Base-by-base conservation (phyloP, 2,797 vertebrate genomes). In the Xiphorhynchus erythropygius region DNA sequence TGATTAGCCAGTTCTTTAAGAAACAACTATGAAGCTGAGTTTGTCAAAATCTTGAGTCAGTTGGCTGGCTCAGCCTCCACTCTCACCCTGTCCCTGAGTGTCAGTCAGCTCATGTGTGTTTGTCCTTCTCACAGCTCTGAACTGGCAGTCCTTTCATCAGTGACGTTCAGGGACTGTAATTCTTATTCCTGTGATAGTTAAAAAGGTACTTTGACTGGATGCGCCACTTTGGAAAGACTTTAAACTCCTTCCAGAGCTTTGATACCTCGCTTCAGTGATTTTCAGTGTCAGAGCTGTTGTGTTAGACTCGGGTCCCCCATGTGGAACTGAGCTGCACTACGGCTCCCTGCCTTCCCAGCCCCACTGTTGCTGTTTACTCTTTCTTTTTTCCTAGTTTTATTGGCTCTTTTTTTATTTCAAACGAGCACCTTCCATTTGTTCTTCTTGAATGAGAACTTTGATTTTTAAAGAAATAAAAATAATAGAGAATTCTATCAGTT, bases 261-360 rank as follows among this genome's bases (percentile, higher is more conserved):
- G 62, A 0, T 44, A 11, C 5, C 41, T 85, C 4, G 2, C 47
- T 63, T 62, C 41, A 16, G 3, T 19, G 0, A 19, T 42, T 87
- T 80, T 50, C 10, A 0, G 42, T 53, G 60, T 41, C 63, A 14
- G 85, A 77, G 33, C 75, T 50, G 28, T 9, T 41, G 78, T 77
- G 63, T 92, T 94, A 76, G 82, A 3, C 85, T 95, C 56, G 95
- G 89, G 84, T 95, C 95, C 95, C 90, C 93, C 93, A 11, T 90
- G 94, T 93, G 90, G 96, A 85, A 50, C 59, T 67, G 76, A 87
- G 92, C 89, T 92, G 94, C 76, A 92, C 73, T 94, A 81, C 91
- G 6, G 17, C 87, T 95, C 64, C 41, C 13, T 67, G 49, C 69
- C 42, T 71, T 52, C 41, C 70, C 83, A 37, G 27, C 24, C 4